Evolutionary conservation across 2,888 invertebrate species (phyloP).

Genomic region (Antitype chi): DNA sequence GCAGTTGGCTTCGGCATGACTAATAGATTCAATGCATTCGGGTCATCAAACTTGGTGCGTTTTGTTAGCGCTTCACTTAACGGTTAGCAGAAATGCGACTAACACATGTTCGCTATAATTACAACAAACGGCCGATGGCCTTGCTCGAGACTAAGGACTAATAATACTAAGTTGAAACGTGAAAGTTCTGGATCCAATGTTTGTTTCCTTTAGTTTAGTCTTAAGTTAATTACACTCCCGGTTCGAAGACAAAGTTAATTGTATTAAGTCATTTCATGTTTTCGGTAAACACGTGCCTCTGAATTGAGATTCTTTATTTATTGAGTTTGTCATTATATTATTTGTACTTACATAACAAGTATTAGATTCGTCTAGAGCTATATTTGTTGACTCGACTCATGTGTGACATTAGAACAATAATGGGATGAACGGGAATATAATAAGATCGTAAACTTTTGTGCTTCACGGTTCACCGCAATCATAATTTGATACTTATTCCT

Average conservation of each 20-base stretch:
- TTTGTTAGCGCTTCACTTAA: slow-evolving; percentile 59
- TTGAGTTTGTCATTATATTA: slow-evolving; percentile 4
- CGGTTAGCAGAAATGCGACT: slow-evolving; percentile 68
- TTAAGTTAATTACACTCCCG: slow-evolving; percentile 66
- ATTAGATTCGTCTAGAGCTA: slow-evolving; percentile 1
- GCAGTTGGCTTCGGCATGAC: slow-evolving; percentile 59
- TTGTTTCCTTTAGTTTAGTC: slow-evolving; percentile 68
- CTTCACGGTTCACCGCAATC: background rate
- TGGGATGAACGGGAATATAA: slow-evolving; percentile 3
- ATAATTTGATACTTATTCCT: slow-evolving; percentile 15
- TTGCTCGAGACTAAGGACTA: slow-evolving; percentile 66
- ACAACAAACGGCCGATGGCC: slow-evolving; percentile 70
- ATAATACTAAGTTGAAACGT: slow-evolving; percentile 67
- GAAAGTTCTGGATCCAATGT: slow-evolving; percentile 65
- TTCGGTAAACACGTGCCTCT: slow-evolving; percentile 38
- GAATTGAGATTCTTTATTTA: slow-evolving; percentile 30
- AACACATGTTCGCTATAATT: slow-evolving; percentile 72
- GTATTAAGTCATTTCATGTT: slow-evolving; percentile 51
- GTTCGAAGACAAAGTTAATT: slow-evolving; percentile 50
- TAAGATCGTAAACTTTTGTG: background rate
- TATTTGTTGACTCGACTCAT: background rate
- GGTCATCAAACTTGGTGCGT: slow-evolving; percentile 77
- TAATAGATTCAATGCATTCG: slow-evolving; percentile 69
- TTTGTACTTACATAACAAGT: slow-evolving; percentile 3
- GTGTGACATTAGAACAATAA: slow-evolving; percentile 1